phyloP scores from a whole-genome alignment of 2,888 invertebrate species.

The Sphinx pinastri region DNA sequence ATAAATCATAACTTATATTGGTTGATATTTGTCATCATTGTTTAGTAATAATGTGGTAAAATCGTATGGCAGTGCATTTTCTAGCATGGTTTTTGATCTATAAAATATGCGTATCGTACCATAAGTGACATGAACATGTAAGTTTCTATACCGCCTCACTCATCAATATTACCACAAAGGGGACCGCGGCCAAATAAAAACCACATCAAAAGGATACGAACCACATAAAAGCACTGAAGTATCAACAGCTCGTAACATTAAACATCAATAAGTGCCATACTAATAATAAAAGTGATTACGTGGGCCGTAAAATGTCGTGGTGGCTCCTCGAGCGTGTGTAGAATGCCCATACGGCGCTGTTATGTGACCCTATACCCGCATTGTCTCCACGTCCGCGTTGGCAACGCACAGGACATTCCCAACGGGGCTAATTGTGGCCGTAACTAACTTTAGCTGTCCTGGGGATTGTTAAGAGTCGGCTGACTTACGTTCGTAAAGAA shows the following conservation, averaged over 20 bases:
- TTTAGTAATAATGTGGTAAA: too few species aligned
- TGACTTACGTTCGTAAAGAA: neutral
- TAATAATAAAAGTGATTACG: slow-evolving; percentile 23
- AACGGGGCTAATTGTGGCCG: slow-evolving; percentile 16
- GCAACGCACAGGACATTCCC: slow-evolving; percentile 38
- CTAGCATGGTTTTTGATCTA: too few species aligned
- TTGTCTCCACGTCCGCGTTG: slow-evolving; percentile 59
- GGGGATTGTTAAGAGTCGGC: neutral
- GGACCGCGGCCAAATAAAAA: slow-evolving; percentile 19
- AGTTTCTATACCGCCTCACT: neutral
- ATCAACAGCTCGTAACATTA: slow-evolving; percentile 24
- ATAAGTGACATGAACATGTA: neutral
- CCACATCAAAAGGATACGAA: slow-evolving; percentile 16
- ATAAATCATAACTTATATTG: too few species aligned
- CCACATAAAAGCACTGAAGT: slow-evolving; percentile 15
- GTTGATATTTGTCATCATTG: too few species aligned
- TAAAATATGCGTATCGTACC: neutral
- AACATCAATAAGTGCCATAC: slow-evolving; percentile 21
- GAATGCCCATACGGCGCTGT: slow-evolving; percentile 37
- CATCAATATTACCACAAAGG: neutral
- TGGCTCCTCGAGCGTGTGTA: slow-evolving; percentile 37
- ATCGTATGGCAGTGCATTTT: too few species aligned
- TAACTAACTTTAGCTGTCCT: slow-evolving; percentile 11
- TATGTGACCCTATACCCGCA: slow-evolving; percentile 64
- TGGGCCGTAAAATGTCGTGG: slow-evolving; percentile 15